Conservation (phyloP, 2,797 vertebrate species). For the Buceros bicornis region DNA sequence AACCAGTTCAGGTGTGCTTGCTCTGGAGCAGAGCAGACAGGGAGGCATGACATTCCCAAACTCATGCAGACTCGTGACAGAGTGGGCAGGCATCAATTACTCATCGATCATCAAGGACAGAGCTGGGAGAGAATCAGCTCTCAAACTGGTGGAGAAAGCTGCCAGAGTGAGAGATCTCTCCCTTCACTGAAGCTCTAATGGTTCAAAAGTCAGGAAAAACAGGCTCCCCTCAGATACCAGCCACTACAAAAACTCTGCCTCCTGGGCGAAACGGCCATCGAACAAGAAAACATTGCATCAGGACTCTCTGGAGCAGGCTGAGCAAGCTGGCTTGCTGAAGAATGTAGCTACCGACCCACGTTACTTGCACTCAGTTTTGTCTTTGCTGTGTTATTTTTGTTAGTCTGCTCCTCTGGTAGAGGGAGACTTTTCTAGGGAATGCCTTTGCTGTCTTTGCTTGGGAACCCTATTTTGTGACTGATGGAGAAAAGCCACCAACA, state of each 20-base stretch:
- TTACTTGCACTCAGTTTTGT: neutral
- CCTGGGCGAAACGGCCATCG: fast-evolving
- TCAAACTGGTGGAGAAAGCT: neutral
- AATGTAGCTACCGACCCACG: neutral
- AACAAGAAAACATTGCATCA: neutral
- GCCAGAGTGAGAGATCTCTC: neutral
- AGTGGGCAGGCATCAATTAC: constrained; percentile 58
- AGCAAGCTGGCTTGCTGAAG: neutral
- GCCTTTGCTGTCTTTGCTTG: neutral
- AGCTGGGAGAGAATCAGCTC: neutral
- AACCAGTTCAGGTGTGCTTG: neutral
- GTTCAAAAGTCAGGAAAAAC: neutral
- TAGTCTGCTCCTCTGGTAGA: neutral
- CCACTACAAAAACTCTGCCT: neutral
- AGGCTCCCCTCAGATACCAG: neutral
- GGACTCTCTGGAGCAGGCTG: neutral
- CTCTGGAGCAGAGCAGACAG: neutral
- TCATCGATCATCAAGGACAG: constrained; percentile 49
- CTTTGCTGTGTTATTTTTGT: neutral
- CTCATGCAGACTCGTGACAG: constrained; percentile 16
- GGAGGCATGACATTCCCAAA: constrained; percentile 3
- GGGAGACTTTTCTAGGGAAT: neutral
- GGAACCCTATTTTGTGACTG: neutral
- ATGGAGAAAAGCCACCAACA: neutral
- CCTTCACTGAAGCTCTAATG: neutral